Conservation (phyloP, 2,888 invertebrate genomes). For the Acanthosepion pharaonis region DNA sequence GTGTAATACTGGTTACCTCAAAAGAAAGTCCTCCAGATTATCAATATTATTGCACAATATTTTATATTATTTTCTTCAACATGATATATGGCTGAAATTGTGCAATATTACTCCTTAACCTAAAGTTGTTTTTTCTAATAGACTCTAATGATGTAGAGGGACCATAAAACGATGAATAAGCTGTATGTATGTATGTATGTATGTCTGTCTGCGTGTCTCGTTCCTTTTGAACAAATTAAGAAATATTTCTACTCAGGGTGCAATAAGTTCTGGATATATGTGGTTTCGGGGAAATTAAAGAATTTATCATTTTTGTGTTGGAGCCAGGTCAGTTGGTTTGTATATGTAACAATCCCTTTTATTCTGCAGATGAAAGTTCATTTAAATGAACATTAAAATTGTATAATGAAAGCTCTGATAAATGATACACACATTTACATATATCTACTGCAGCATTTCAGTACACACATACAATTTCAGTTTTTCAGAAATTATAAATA, state of each 20-base stretch:
- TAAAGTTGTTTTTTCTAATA: neutral
- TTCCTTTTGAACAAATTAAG: neutral
- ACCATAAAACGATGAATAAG: neutral
- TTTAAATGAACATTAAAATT: neutral
- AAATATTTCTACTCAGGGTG: conserved; percentile 10
- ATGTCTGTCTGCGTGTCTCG: neutral
- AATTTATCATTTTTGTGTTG: neutral
- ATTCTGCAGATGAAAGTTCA: no score
- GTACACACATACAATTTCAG: neutral
- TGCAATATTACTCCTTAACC: neutral
- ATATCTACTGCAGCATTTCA: neutral
- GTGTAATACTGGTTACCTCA: neutral
- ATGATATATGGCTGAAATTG: neutral
- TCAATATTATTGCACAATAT: neutral
- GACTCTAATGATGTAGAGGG: neutral
- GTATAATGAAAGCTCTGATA: neutral
- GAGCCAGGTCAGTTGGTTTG: no score
- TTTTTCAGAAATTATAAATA: neutral
- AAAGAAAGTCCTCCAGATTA: neutral
- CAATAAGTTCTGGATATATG: neutral
- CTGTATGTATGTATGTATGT: no score
- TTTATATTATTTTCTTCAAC: neutral
- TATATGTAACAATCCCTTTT: no score
- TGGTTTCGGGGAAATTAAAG: neutral
- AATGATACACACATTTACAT: neutral